phyloP scores from a whole-genome alignment of 2,888 invertebrate genomes.

The Cantharis flavilabris region DNA sequence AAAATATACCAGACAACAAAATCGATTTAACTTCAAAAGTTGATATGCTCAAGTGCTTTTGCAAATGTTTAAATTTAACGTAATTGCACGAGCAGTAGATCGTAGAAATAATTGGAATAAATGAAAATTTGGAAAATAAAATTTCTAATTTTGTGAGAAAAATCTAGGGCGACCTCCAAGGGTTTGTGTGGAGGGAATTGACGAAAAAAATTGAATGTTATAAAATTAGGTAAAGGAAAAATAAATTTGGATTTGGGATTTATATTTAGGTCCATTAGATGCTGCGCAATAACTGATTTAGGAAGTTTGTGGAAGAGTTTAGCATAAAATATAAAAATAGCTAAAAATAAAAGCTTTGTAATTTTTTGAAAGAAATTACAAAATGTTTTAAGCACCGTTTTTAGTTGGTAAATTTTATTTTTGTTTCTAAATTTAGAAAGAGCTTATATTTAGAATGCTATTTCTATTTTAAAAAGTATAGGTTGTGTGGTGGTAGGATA shows the following conservation, averaged over 20 bases:
- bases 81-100: no score
- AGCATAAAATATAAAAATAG: not conserved
- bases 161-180: not conserved
- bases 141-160: not conserved
- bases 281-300: not conserved
- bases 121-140: not conserved
- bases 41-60: not conserved
- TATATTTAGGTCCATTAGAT: not conserved
- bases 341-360: not conserved
- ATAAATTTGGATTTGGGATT: not conserved
- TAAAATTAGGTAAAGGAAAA: not conserved
- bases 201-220: no score
- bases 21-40: not conserved
- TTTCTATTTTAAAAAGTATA: not conserved
- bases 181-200: not conserved
- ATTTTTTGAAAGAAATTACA: not conserved
- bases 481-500: not conserved
- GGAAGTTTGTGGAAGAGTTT: not conserved
- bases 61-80: not conserved
- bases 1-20: not conserved
- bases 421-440: not conserved
- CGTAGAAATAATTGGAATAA: no score
- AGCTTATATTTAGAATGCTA: not conserved
- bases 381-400: not conserved
- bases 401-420: not conserved